Percentiles rank a stretch among this genome's conserved stretches.
phyloP scores from a whole-genome alignment of 2,888 invertebrate species.

The Polymixis lichenea region DNA sequence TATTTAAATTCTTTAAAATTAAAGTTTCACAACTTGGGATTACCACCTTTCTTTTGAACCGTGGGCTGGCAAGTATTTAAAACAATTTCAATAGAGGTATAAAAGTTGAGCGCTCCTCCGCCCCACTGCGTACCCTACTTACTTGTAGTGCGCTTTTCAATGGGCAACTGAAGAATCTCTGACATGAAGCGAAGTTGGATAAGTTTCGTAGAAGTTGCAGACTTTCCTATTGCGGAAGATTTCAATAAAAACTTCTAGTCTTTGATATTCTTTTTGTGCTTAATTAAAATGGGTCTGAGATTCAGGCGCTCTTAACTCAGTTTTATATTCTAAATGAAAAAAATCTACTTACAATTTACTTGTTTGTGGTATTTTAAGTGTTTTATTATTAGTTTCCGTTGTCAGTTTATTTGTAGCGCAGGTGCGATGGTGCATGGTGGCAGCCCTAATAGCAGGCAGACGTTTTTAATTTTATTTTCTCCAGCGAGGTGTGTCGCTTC shows the following conservation, averaged over 20 bases:
- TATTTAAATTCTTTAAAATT: neutral
- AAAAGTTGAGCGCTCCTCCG: slow-evolving; percentile 60
- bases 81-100: slow-evolving; percentile 66
- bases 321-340: slow-evolving; percentile 19
- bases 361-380: neutral
- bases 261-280: slow-evolving; percentile 20
- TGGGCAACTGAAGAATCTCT: slow-evolving; percentile 59
- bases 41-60: slow-evolving; percentile 20
- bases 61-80: slow-evolving; percentile 51
- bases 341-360: neutral
- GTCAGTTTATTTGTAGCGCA: slow-evolving; percentile 55
- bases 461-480: slow-evolving; percentile 84
- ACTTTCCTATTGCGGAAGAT: slow-evolving; percentile 45
- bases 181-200: slow-evolving; percentile 49
- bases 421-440: slow-evolving; percentile 69
- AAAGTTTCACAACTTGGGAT: neutral
- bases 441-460: slow-evolving; percentile 66
- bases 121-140: slow-evolving; percentile 40
- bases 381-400: slow-evolving; percentile 21
- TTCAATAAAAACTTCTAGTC: slow-evolving; percentile 35
- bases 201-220: slow-evolving; percentile 52
- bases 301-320: neutral
- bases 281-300: slow-evolving; percentile 35
- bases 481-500: slow-evolving; percentile 67
- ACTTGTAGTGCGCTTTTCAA: slow-evolving; percentile 58